Percentiles rank a stretch among this genome's conserved stretches.
Conservation (phyloP, 2,888 invertebrate species). For the Dynastes hyllus region DNA sequence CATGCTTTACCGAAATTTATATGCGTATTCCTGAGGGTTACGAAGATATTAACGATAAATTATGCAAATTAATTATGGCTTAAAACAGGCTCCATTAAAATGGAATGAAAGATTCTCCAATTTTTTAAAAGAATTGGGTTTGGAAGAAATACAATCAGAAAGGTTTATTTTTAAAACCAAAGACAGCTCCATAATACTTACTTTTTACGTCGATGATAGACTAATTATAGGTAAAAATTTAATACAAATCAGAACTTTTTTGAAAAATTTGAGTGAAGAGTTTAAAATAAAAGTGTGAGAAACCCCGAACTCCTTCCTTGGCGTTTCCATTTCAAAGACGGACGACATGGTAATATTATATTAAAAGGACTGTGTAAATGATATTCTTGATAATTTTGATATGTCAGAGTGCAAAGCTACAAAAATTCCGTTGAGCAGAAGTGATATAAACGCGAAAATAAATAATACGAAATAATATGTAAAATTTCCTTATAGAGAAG, state of each 20-base stretch:
- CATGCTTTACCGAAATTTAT: neutral
- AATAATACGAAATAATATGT: neutral
- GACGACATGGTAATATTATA: neutral
- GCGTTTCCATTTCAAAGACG: neutral
- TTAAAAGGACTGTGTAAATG: neutral
- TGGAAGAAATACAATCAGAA: neutral
- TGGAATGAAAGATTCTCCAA: neutral
- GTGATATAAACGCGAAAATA: neutral
- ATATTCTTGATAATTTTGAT: neutral
- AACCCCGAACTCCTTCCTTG: neutral
- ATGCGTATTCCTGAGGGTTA: neutral
- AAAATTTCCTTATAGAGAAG: no score
- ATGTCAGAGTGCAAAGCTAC: neutral
- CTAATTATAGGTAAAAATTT: neutral
- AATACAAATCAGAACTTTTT: neutral
- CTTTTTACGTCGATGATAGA: neutral
- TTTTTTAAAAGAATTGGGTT: neutral
- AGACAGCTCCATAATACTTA: neutral
- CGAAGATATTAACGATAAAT: neutral
- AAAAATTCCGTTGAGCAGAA: neutral
- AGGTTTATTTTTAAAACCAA: neutral
- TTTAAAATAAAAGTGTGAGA: neutral
- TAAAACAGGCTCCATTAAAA: neutral
- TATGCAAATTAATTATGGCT: neutral
- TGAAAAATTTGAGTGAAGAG: neutral